These are phyloP conservation scores for Ceyx erithaca DNA, from an alignment of 2,797 vertebrate species.

Conservation along the genomic window DNA sequence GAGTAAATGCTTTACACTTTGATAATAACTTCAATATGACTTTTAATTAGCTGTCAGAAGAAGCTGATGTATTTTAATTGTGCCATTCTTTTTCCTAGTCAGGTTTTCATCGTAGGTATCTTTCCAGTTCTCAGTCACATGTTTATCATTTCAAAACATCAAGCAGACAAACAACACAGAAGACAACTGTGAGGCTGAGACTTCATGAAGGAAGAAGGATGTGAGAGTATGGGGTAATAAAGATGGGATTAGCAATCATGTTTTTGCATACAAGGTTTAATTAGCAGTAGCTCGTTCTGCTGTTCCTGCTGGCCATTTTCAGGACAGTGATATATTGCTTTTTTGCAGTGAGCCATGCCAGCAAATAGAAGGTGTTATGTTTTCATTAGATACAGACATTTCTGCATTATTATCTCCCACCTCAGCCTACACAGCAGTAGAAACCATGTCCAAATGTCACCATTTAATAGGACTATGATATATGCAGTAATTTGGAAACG, in stretches of 20 bases:
- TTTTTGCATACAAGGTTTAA: slow-evolving; percentile 46
- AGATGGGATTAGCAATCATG: slow-evolving; percentile 39
- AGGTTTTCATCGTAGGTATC: not conserved
- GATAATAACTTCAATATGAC: not conserved
- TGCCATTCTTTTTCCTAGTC: not conserved
- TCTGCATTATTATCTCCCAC: slow-evolving; percentile 23
- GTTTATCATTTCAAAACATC: not conserved
- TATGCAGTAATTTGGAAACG: not conserved
- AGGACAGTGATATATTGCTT: slow-evolving; percentile 38
- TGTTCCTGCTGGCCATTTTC: not conserved
- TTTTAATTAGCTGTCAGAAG: slow-evolving; percentile 19
- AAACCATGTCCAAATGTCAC: slow-evolving; percentile 28
- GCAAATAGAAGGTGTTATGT: slow-evolving; percentile 26
- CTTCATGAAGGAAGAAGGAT: not conserved
- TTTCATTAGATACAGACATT: slow-evolving; percentile 38
- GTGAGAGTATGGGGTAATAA: not conserved
- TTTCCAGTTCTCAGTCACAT: not conserved
- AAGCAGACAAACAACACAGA: not conserved
- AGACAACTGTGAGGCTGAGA: not conserved
- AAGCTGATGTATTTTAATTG: not conserved
- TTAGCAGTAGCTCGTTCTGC: slow-evolving; percentile 38
- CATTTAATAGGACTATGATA: not conserved
- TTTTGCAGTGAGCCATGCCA: slow-evolving; percentile 4
- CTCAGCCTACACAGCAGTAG: not conserved
- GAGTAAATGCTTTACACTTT: not conserved